Percentiles rank a stretch among this genome's conserved stretches.
Conservation (phyloP, 2,113 vertebrate species). For the Delphinapterus leucas region DNA sequence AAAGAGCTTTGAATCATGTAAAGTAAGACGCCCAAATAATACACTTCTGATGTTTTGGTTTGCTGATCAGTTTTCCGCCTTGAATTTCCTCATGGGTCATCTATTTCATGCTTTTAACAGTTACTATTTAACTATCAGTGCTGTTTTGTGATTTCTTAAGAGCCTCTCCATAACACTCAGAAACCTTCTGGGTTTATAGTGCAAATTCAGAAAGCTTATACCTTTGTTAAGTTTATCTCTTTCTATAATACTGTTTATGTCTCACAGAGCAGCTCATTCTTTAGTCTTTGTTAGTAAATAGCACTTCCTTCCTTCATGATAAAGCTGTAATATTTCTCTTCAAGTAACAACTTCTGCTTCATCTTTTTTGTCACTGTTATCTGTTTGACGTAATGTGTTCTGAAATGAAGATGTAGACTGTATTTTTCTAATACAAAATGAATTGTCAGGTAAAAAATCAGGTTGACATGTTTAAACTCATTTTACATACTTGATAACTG, state of each 20-base stretch:
- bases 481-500: not conserved
- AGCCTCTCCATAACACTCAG: not conserved
- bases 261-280: not conserved
- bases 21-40: not conserved
- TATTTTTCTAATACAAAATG: not conserved
- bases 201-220: not conserved
- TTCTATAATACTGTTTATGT: not conserved
- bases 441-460: not conserved
- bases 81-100: not conserved
- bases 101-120: not conserved
- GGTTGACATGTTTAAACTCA: not conserved
- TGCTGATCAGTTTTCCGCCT: not conserved
- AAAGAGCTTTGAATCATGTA: not conserved
- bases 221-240: not conserved
- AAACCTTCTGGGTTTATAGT: not conserved
- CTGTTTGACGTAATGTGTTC: not conserved
- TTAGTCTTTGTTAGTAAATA: not conserved
- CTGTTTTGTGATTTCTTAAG: not conserved
- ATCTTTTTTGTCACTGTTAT: not conserved
- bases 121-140: not conserved
- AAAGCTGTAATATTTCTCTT: not conserved
- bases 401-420: not conserved
- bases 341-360: not conserved
- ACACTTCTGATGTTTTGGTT: not conserved
- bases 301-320: not conserved